Conservation (phyloP, 2,113 vertebrate genomes). For the Myrmophylax atrothorax region DNA sequence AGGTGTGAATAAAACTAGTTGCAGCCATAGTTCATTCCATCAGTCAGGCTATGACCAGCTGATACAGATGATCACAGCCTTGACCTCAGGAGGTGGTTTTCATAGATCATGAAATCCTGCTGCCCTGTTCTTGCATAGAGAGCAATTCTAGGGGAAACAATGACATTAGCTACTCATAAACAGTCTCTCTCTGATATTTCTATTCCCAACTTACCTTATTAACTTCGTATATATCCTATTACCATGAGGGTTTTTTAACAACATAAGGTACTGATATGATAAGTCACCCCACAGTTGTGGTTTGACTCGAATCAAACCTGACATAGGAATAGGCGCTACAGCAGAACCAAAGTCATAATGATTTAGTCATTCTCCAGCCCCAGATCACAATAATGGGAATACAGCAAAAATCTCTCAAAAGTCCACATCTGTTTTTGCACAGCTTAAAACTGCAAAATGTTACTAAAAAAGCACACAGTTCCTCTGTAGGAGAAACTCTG, state of each 20-base stretch:
- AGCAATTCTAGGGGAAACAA: not conserved
- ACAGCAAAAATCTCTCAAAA: not conserved
- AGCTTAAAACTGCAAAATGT: not conserved
- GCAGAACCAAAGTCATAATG: not conserved
- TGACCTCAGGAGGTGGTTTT: not conserved
- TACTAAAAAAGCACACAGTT: not conserved
- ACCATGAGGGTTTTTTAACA: not conserved
- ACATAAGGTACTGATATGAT: not conserved
- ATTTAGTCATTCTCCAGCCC: not conserved
- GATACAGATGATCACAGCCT: not conserved
- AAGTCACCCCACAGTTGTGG: not conserved
- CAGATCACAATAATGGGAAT: rapidly evolving
- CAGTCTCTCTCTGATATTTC: not conserved
- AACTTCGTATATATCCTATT: not conserved
- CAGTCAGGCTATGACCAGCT: not conserved
- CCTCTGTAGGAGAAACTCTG: not conserved
- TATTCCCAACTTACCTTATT: not conserved
- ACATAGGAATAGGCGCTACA: not conserved
- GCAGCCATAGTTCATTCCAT: constrained; percentile 5
- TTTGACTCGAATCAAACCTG: not conserved
- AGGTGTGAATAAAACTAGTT: not conserved
- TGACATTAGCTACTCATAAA: not conserved
- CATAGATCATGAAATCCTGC: not conserved
- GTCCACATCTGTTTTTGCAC: rapidly evolving
- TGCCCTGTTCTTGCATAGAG: not conserved